Percentiles rank a stretch among this genome's conserved stretches.
phyloP scores from a whole-genome alignment of 2,113 vertebrate genomes.

The Guaruba guarouba region DNA sequence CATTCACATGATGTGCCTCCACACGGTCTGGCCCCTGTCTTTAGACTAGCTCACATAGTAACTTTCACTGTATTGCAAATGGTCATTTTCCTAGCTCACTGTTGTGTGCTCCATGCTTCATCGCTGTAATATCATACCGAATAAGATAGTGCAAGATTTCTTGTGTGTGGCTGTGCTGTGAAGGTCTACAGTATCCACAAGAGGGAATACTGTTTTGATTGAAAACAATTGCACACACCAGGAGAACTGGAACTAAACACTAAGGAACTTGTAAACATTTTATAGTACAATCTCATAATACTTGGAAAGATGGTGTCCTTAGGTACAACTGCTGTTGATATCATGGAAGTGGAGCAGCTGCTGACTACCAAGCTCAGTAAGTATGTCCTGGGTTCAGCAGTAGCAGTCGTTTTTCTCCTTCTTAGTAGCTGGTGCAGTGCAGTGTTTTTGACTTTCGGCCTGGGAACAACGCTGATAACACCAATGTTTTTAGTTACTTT shows the following conservation, averaged over 20 bases:
- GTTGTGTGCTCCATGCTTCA: background rate
- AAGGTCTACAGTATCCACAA: background rate
- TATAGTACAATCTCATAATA: background rate
- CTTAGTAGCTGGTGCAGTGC: background rate
- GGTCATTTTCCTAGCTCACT: background rate
- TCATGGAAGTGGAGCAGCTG: background rate
- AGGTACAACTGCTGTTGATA: background rate
- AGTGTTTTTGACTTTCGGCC: background rate
- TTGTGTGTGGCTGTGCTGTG: background rate
- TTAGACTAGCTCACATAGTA: fast-evolving
- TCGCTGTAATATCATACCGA: background rate
- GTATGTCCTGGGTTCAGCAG: background rate
- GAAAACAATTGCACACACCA: background rate
- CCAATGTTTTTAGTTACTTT: too few species aligned
- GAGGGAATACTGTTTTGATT: background rate
- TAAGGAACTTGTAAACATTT: background rate
- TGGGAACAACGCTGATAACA: too few species aligned
- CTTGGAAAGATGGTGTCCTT: background rate
- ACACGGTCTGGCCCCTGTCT: fast-evolving
- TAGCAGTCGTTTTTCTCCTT: background rate
- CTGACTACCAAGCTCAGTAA: background rate
- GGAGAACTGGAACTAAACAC: background rate
- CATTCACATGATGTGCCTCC: fast-evolving
- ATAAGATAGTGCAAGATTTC: background rate
- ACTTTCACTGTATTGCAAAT: background rate